Percentiles rank a stretch among this genome's conserved stretches.
Evolutionary conservation across 2,113 vertebrate species (phyloP).

Genomic region (Gallinago media): DNA sequence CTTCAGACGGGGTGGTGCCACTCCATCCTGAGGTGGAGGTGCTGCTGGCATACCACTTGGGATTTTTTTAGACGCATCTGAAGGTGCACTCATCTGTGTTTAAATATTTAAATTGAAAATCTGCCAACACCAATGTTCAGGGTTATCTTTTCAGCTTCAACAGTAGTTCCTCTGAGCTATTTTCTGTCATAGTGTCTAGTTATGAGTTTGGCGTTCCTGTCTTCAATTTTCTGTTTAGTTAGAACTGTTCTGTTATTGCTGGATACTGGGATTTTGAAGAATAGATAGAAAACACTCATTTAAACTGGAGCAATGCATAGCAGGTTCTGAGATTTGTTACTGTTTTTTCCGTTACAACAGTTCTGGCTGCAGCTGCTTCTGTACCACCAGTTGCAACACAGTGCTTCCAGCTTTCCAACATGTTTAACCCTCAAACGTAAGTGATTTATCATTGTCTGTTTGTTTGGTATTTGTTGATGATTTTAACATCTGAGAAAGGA

Average conservation of each 20-base stretch:
- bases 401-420: slow-evolving; percentile 97
- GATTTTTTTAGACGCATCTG: background rate
- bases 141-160: background rate
- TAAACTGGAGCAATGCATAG: background rate
- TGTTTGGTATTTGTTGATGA: background rate
- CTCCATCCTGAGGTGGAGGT: background rate
- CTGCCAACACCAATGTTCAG: background rate
- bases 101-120: background rate
- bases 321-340: background rate
- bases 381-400: slow-evolving; percentile 93
- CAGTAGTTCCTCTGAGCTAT: background rate
- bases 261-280: background rate
- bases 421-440: slow-evolving; percentile 95
- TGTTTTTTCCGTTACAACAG: slow-evolving; percentile 45
- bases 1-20: background rate
- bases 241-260: background rate
- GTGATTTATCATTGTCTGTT: slow-evolving; percentile 24
- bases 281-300: background rate
- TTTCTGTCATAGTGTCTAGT: background rate
- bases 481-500: background rate
- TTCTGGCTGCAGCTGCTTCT: slow-evolving; percentile 83
- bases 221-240: background rate
- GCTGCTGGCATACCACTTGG: background rate
- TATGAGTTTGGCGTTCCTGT: background rate
- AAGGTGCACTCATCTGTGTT: background rate